Base-by-base conservation (phyloP, 1,140 invertebrate genomes). In the Pollicipes pollicipes region DNA sequence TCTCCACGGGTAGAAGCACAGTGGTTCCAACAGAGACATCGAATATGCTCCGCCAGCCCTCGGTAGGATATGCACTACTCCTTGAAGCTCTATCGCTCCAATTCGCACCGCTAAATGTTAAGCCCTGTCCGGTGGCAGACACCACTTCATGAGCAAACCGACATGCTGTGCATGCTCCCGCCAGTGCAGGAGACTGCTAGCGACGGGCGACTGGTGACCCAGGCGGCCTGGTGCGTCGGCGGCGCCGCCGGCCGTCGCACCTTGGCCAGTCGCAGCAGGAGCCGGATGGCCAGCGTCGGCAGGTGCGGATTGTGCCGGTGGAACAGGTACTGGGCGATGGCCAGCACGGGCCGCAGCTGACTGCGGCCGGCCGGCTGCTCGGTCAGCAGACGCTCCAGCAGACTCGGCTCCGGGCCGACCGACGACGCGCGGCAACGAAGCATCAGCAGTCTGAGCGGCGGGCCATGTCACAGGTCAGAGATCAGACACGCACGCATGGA, bases 301-400 rank as follows among this genome's bases (percentile, higher is more conserved):
- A 93, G 76, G 69, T 85, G 83, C 28, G 87, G 85, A 79, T 89
- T 90, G 73, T 90, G 90, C 69, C 87, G 85, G 73, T 92, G 89
- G 76, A 88, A 89, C 63, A 91, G 87, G 76, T 91, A 93, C 74
- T 88, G 86, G 0, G 88, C 86, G 0, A 91, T 87, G 30, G 84
- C 86, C 0, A 89, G 87, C 0, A 90, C 86, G 28, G 90, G 87
- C 69, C 82, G 80, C 58, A 79, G 80, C 31, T 70, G 69, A 30
- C 35, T 68, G 21, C 69, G 45, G 30, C 28, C 32, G 28, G 30
- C 37, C 69, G 26, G 31, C 31, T 30, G 68, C n/a, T 29, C 26
- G 69, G 45, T 35, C 71, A 70, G 66, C 27, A 35, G 37, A 16
- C 8, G 24, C 58, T 30, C 71, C 28, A 32, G 71, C 35, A 71